Percentiles rank a stretch among this genome's conserved stretches.
Conservation (phyloP, 2,888 invertebrate species). For the Homarus gammarus region DNA sequence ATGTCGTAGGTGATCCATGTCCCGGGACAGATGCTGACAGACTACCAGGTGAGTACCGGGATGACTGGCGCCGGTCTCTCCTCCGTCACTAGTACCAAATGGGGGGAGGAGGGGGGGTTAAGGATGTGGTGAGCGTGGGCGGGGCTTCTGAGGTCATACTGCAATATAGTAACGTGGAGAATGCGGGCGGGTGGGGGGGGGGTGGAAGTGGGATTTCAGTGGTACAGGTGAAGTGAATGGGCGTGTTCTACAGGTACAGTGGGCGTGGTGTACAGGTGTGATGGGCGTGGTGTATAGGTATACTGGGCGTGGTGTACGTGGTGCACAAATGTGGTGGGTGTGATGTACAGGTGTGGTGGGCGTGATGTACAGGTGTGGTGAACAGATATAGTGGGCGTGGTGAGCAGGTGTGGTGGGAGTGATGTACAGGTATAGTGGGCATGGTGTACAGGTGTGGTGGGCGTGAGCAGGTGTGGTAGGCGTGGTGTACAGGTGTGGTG, state of each 20-base stretch:
- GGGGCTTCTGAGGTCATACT: not conserved
- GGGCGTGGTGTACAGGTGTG: not conserved
- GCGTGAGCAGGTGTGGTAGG: not conserved
- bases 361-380: not conserved
- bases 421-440: not conserved
- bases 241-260: too few species aligned
- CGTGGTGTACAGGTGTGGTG: not conserved
- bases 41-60: constrained; percentile 24
- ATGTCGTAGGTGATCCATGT: constrained; percentile 39
- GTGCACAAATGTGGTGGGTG: not conserved
- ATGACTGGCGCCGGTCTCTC: not conserved
- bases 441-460: not conserved
- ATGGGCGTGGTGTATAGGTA: too few species aligned
- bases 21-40: not conserved
- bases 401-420: not conserved
- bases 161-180: not conserved
- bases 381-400: not conserved
- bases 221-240: not conserved
- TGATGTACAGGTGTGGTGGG: not conserved
- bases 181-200: too few species aligned
- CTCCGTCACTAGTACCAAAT: too few species aligned
- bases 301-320: not conserved
- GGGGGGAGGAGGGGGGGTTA: not conserved
- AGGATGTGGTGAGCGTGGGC: not conserved
- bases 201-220: not conserved